Evolutionary conservation across 2,888 invertebrate genomes (phyloP).

Genomic region (Diadegma fenestrale): DNA sequence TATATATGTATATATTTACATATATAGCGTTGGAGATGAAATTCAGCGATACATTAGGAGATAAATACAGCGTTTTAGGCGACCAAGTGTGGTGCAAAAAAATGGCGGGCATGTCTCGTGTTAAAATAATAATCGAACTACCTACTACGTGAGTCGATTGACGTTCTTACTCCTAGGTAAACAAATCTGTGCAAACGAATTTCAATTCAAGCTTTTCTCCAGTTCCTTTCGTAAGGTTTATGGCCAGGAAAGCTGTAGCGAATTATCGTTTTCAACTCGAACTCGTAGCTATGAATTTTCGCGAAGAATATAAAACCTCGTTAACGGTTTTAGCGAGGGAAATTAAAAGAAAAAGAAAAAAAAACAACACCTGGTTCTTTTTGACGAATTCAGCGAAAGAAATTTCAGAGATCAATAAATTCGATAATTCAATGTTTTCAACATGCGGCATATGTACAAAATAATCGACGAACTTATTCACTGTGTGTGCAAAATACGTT

Average conservation of each 20-base stretch:
- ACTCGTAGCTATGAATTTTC: not conserved
- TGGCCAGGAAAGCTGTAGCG: not conserved
- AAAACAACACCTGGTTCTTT: not conserved
- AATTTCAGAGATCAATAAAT: not conserved
- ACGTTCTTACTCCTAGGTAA: slow-evolving; percentile 33
- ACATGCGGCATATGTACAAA: not conserved
- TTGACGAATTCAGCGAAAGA: slow-evolving; percentile 1
- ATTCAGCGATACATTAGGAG: slow-evolving; percentile 47
- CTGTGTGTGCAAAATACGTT: not conserved
- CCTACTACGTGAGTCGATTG: slow-evolving; percentile 33
- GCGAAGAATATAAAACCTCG: too few species aligned
- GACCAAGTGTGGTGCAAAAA: slow-evolving; percentile 55
- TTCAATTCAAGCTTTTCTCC: not conserved
- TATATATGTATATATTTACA: slow-evolving; percentile 1
- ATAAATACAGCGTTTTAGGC: slow-evolving; percentile 61
- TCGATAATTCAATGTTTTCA: not conserved
- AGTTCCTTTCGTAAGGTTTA: not conserved
- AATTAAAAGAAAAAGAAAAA: not conserved
- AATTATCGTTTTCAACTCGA: not conserved
- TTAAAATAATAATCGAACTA: slow-evolving; percentile 29
- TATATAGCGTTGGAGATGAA: slow-evolving; percentile 52
- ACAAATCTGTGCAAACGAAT: slow-evolving; percentile 1
- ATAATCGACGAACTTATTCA: not conserved
- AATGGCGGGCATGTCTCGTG: slow-evolving; percentile 63
- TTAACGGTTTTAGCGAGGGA: not conserved